These are phyloP conservation scores for Dendroctonus ponderosae DNA, from an alignment of 1,140 invertebrate species.

Conservation along the genomic window DNA sequence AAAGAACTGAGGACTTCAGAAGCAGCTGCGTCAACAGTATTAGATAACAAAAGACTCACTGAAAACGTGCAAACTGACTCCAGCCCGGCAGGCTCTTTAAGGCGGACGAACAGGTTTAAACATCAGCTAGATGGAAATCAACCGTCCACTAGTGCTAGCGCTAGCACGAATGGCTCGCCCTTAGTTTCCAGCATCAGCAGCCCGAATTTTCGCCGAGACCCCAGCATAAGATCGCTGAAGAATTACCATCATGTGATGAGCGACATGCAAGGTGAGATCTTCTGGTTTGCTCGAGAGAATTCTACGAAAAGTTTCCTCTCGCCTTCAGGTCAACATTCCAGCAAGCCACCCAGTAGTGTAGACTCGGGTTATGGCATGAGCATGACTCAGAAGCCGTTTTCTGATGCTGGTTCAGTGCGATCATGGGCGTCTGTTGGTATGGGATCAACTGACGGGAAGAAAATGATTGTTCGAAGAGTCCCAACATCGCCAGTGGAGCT, in stretches of 20 bases:
- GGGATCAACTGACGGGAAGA: slow-evolving; percentile 82
- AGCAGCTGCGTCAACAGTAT: slow-evolving; percentile 1
- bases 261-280: slow-evolving; percentile 24
- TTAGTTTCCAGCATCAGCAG: slow-evolving; percentile 32
- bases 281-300: not conserved
- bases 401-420: slow-evolving; percentile 66
- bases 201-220: slow-evolving; percentile 40
- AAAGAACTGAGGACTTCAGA: slow-evolving; percentile 19
- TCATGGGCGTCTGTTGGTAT: slow-evolving; percentile 79
- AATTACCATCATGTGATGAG: slow-evolving; percentile 37
- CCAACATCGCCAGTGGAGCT: slow-evolving; percentile 79
- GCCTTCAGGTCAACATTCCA: slow-evolving; percentile 10
- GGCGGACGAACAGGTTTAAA: not conserved
- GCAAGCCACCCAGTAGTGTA: slow-evolving; percentile 37
- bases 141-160: slow-evolving; percentile 21
- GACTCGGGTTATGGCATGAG: slow-evolving; percentile 40
- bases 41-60: slow-evolving; percentile 4
- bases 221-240: slow-evolving; percentile 41
- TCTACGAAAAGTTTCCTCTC: not conserved
- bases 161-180: slow-evolving; percentile 10
- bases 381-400: slow-evolving; percentile 45
- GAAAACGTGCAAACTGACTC: slow-evolving; percentile 11
- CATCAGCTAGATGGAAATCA: slow-evolving; percentile 3
- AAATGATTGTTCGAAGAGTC: slow-evolving; percentile 76
- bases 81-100: slow-evolving; percentile 14